Base-by-base conservation (phyloP, 2,113 vertebrate species). In the Antechinus flavipes region DNA sequence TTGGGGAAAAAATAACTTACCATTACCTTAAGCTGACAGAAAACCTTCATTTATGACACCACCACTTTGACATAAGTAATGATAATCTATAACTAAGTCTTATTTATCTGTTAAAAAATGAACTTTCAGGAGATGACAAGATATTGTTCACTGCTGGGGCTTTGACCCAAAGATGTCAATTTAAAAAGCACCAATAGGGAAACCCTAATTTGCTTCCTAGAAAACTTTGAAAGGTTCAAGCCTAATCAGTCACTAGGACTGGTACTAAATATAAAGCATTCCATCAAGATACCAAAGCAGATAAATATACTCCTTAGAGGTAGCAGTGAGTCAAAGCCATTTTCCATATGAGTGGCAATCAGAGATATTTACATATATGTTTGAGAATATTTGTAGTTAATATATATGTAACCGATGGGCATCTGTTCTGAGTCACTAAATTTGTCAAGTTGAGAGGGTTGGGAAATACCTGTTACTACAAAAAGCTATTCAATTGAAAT, bases 51-150 rank as follows among this genome's bases (percentile, higher is more conserved):
- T 16, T 89, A 93, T 0, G 42, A 54, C 35, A 46, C 84, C 89
- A 91, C 93, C 50, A 92, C 93, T 91, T 42, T 58, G 46, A 96
- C 52, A 46, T 92, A 91, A 90, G 35, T 2, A 58, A 91, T 90
- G 47, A 30, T 19, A 50, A 90, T 47, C 76, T 61, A 2, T 54
- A 61, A 76, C 54, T 94, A 49, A 30, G 9, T 61, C 49, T n/a
- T 84, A 54, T 27, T 93, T 54, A 76, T 46, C n/a, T 54, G 54
- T 61, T 93, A 25, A 35, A 61, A 93, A 93, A 2, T 76, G 90
- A 10, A 93, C 91, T 93, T 95, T 92, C 90, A 56, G 54, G n/a
- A 90, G 54, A 93, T 53, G 10, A 25, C 47, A 93, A 93, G 27
- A 35, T 1, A n/a, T 92, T 90, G 14, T 56, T 91, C 89, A 89